These are phyloP conservation scores for Channa argus DNA, from an alignment of 2,113 vertebrate species.

Conservation along the genomic window DNA sequence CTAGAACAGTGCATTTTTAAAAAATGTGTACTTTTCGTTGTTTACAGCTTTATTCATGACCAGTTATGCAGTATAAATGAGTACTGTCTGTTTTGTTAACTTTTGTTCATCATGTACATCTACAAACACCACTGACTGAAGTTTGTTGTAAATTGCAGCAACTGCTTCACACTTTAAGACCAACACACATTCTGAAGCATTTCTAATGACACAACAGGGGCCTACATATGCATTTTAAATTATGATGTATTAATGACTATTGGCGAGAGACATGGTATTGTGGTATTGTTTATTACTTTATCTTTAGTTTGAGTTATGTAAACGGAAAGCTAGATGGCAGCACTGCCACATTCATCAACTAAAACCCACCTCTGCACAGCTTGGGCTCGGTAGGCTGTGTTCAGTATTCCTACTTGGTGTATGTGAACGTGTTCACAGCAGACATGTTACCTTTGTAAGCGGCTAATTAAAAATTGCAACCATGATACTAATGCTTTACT, in stretches of 20 bases:
- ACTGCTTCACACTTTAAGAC: conserved; percentile 18
- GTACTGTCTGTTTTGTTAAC: conserved; percentile 4
- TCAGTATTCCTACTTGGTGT: no score
- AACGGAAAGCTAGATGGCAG: conserved; percentile 32
- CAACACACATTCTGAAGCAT: not conserved
- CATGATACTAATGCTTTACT: no score
- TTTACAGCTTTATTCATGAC: no score
- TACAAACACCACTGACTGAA: conserved; percentile 32
- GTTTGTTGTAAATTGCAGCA: conserved; percentile 30
- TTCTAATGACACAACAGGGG: not conserved
- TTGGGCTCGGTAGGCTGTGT: not conserved
- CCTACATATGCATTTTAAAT: conserved; percentile 23
- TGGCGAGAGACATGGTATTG: no score
- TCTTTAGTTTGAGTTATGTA: not conserved
- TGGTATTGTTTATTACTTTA: not conserved
- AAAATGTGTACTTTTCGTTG: no score
- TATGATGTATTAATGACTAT: not conserved
- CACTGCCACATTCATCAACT: not conserved
- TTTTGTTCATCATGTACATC: not conserved
- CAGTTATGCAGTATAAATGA: not conserved
- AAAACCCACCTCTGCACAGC: not conserved
- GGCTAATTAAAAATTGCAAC: not conserved
- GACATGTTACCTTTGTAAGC: not conserved
- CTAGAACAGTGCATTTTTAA: no score
- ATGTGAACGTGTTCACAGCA: not conserved